Evolutionary conservation across 2,888 invertebrate species (phyloP).

Genomic region (Glaucopsyche alexis): DNA sequence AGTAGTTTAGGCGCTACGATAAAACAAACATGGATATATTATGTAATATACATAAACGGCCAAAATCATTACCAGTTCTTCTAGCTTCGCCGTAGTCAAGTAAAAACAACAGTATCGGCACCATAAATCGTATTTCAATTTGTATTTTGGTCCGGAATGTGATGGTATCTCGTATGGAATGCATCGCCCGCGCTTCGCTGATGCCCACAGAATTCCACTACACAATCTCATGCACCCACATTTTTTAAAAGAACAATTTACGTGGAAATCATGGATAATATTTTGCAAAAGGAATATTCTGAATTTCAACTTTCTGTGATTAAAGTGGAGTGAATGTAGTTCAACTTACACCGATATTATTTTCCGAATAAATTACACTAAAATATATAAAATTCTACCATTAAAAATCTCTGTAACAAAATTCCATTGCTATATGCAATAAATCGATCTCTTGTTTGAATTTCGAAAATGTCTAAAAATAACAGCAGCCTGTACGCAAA

Average conservation of each 20-base stretch:
- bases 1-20: no score
- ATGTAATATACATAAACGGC: no score
- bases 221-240: constrained; percentile 7
- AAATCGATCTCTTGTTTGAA: no score
- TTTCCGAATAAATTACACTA: no score
- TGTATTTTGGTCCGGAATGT: constrained; percentile 12
- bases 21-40: no score
- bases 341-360: background rate
- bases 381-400: no score
- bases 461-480: background rate
- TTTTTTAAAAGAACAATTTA: background rate
- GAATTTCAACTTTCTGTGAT: background rate
- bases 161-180: constrained; percentile 20
- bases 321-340: background rate
- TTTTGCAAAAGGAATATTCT: background rate
- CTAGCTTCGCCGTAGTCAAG: background rate
- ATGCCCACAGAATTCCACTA: background rate
- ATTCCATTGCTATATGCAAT: no score
- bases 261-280: background rate
- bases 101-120: background rate
- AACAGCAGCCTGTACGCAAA: background rate
- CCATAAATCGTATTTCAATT: constrained; percentile 20
- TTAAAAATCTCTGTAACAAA: no score
- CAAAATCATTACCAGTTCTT: no score
- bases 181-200: constrained; percentile 10